Evolutionary conservation across 2,888 invertebrate genomes (phyloP).

Genomic region (Eupeodes luniger): DNA sequence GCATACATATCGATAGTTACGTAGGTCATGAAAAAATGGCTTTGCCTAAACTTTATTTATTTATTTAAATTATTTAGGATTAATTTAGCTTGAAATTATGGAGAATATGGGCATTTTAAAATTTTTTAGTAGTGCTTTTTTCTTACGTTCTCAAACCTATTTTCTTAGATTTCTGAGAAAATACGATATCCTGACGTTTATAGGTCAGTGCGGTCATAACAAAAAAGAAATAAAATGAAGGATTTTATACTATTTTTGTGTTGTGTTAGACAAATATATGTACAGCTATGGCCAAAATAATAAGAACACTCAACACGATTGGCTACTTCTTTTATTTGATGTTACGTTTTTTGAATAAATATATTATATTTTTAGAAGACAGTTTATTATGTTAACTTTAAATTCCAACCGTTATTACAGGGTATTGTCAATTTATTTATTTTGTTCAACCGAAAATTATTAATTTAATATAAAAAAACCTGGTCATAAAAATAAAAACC

Average conservation of each 20-base stretch:
- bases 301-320: no score
- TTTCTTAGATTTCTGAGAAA: not conserved
- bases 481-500: no score
- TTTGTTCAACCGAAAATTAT: no score
- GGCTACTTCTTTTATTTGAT: no score
- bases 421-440: no score
- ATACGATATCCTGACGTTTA: conserved; percentile 52
- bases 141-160: not conserved
- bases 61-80: not conserved
- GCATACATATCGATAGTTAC: conserved; percentile 71
- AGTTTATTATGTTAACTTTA: no score
- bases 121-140: not conserved
- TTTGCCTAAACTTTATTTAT: not conserved
- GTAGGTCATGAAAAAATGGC: conserved; percentile 70
- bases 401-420: no score
- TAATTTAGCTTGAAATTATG: not conserved
- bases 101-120: not conserved
- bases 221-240: conserved; percentile 32
- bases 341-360: no score
- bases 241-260: conserved; percentile 27
- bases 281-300: not conserved
- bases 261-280: not conserved
- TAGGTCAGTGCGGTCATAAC: conserved; percentile 73
- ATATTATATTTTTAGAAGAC: no score
- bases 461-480: no score